Percentiles rank a stretch among this genome's conserved stretches.
Evolutionary conservation across 2,113 vertebrate species (phyloP).

Genomic region (Apteryx owenii): DNA sequence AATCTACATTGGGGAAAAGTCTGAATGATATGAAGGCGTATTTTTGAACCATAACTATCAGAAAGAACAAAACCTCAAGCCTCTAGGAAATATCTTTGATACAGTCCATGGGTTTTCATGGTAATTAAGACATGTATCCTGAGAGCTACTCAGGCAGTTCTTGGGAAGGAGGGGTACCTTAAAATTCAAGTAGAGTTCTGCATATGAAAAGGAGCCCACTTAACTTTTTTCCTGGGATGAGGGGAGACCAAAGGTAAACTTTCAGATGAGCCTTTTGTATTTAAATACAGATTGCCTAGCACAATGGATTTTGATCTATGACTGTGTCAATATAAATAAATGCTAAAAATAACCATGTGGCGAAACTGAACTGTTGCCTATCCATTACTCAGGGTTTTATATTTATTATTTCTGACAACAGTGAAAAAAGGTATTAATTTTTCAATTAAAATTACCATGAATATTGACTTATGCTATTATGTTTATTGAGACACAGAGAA

Average conservation of each 20-base stretch:
- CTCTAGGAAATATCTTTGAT: background rate
- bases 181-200: background rate
- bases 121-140: background rate
- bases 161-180: background rate
- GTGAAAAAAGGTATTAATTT: slow-evolving; percentile 21
- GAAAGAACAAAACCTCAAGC: background rate
- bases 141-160: background rate
- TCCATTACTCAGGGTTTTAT: background rate
- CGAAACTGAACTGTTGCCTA: background rate
- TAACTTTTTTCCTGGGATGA: background rate
- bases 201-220: background rate
- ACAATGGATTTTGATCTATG: background rate
- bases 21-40: background rate
- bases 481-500: slow-evolving; percentile 2
- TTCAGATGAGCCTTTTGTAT: background rate
- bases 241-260: background rate
- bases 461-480: slow-evolving; percentile 51
- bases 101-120: background rate
- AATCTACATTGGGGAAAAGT: background rate
- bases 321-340: background rate
- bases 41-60: background rate
- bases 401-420: slow-evolving; percentile 25
- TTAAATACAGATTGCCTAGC: background rate
- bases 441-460: slow-evolving; percentile 42
- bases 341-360: background rate